Percentiles rank a stretch among this genome's conserved stretches.
Evolutionary conservation across 1,140 invertebrate genomes (phyloP).

Genomic region (Zophobas atratus): DNA sequence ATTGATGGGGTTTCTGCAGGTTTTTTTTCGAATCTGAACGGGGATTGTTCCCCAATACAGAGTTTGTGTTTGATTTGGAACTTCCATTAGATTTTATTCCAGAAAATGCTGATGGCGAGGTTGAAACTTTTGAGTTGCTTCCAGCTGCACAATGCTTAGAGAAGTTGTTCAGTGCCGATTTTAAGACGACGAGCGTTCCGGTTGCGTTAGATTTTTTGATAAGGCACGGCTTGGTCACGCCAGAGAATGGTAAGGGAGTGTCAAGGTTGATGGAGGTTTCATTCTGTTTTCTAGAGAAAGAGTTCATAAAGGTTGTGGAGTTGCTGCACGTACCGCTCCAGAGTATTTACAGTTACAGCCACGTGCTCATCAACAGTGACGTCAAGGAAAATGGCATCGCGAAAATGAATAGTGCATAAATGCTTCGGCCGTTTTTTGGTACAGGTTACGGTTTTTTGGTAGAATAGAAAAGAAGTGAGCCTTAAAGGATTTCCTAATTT

Average conservation of each 20-base stretch:
- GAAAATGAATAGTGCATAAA: slow-evolving; percentile 13
- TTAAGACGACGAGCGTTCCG: slow-evolving; percentile 94
- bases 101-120: slow-evolving; percentile 93
- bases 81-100: slow-evolving; percentile 91
- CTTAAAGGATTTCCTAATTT: slow-evolving; percentile 47
- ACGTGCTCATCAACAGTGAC: neutral
- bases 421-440: slow-evolving; percentile 14
- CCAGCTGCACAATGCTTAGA: slow-evolving; percentile 86
- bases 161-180: slow-evolving; percentile 84
- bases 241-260: slow-evolving; percentile 84
- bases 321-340: slow-evolving; percentile 90
- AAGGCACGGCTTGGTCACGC: slow-evolving; percentile 88
- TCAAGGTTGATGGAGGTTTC: slow-evolving; percentile 4
- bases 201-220: slow-evolving; percentile 94
- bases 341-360: slow-evolving; percentile 74
- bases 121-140: slow-evolving; percentile 89
- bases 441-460: slow-evolving; percentile 6
- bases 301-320: slow-evolving; percentile 88
- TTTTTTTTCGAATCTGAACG: slow-evolving; percentile 94
- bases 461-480: slow-evolving; percentile 44
- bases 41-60: slow-evolving; percentile 93
- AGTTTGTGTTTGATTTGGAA: slow-evolving; percentile 96
- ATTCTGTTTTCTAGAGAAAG: slow-evolving; percentile 76
- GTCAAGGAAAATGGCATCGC: slow-evolving; percentile 36
- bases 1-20: slow-evolving; percentile 67